Percentiles rank a stretch among this genome's conserved stretches.
phyloP scores from a whole-genome alignment of 1,140 invertebrate species.

The Ericerus pela region DNA sequence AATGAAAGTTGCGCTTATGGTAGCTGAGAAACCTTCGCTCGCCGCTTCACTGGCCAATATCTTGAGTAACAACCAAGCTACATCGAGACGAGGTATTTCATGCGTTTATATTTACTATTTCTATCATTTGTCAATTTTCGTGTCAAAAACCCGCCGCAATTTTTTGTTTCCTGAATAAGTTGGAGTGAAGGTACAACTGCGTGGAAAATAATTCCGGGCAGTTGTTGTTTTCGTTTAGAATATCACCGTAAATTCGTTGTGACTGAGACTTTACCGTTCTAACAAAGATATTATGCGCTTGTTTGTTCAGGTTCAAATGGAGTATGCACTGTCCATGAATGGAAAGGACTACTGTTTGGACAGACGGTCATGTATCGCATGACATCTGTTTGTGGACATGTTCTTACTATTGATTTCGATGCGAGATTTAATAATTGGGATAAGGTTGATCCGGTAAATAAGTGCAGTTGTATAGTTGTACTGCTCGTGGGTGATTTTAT shows the following conservation, averaged over 20 bases:
- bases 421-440: constrained; percentile 98
- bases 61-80: constrained; percentile 72
- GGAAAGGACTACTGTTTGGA: constrained; percentile 63
- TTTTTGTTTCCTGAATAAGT: too few relatives aligned
- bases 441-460: constrained; percentile 79
- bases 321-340: constrained; percentile 87
- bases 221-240: too few relatives aligned
- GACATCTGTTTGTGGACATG: constrained; percentile 97
- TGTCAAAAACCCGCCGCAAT: too few relatives aligned
- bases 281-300: constrained; percentile 9
- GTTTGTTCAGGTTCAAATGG: constrained; percentile 57
- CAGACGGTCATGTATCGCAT: constrained; percentile 72
- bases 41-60: constrained; percentile 89
- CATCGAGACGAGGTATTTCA: constrained; percentile 80
- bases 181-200: too few relatives aligned
- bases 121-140: too few relatives aligned
- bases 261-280: neutral
- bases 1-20: constrained; percentile 92
- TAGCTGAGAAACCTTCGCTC: constrained; percentile 97
- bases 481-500: neutral
- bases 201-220: too few relatives aligned
- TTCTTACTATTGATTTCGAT: constrained; percentile 89
- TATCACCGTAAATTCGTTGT: too few relatives aligned
- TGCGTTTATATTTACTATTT: too few relatives aligned
- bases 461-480: neutral